Evolutionary conservation across 2,888 invertebrate genomes (phyloP), one percentile per base, ranked within the genome.

Genomic region (Molanna angustata): DNA sequence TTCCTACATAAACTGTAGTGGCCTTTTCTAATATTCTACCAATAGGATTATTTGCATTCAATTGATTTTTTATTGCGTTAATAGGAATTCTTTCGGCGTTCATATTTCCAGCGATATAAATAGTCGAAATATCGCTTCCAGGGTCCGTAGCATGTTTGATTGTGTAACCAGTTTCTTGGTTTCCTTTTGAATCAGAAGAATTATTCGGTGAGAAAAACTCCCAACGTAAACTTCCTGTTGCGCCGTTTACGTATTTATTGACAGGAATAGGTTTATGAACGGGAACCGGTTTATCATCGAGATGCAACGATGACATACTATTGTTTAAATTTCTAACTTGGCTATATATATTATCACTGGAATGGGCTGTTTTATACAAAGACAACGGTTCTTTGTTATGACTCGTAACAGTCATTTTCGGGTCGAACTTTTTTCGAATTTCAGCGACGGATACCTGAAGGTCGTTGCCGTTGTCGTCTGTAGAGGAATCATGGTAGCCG

Each of bases 401-500:
- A 63, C 74, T 74, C 1, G 76, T 76, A 3, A 74, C 76, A 0
- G 76, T 67, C 75, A 77, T 76, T 65, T 75, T 76, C 2, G 67
- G 61, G 64, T 81, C 82, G 66, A 80, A 81, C 60, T 75, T 72
- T 62, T 78, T 79, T 53, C 81, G 68, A 49, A 82, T 77, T 61
- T 83, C 83, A 1, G 80, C 78, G 3, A 82, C 80, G 3, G 80
- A 77, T 2, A 79, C 67, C 51, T 70, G 75, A 55, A 76, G 72
- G 60, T 77, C 76, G 63, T 81, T 81, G 13, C 81, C 80, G 64
- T 83, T 82, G 58, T 74, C 77, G 64, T 82, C 80, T 61, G 78
- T 79, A 41, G 69, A 65, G 35, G 76, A 76, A 62, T 78, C 74
- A 32, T 52, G 52, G 37, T 44, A 54, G 22, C 54, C 59, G 45